phyloP scores from a whole-genome alignment of 2,113 vertebrate genomes.

The Muntiacus muntjak region DNA sequence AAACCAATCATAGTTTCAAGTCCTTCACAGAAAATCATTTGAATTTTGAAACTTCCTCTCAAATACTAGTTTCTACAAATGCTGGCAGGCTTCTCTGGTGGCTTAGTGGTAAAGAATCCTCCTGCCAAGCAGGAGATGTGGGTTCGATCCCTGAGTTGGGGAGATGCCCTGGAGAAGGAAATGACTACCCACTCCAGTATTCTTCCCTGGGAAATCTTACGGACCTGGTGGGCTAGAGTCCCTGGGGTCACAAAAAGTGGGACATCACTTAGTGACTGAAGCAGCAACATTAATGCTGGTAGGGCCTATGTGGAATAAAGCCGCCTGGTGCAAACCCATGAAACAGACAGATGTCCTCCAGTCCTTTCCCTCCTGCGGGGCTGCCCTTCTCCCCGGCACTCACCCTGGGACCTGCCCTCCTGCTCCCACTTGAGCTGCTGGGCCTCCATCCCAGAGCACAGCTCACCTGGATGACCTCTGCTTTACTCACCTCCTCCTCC shows the following conservation, averaged over 20 bases:
- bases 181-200: not conserved
- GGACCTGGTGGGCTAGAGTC: not conserved
- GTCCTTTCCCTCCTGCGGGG: not conserved
- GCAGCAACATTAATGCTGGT: not conserved
- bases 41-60: not conserved
- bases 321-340: rapidly evolving
- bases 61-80: not conserved
- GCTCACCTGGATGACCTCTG: rapidly evolving
- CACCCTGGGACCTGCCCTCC: rapidly evolving
- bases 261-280: not conserved
- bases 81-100: not conserved
- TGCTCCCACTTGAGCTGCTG: too few relatives aligned
- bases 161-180: not conserved
- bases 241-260: not conserved
- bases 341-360: rapidly evolving
- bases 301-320: not conserved
- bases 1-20: not conserved
- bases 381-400: rapidly evolving
- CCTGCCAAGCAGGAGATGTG: not conserved
- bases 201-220: not conserved
- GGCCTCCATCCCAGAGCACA: not conserved
- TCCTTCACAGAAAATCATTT: not conserved
- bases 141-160: not conserved
- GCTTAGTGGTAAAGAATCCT: not conserved
- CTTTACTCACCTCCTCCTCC: rapidly evolving